A percentile compares a stretch with the other conserved stretches of the same genome.
phyloP scores from a whole-genome alignment of 2,113 vertebrate species.

The Chamaea fasciata region DNA sequence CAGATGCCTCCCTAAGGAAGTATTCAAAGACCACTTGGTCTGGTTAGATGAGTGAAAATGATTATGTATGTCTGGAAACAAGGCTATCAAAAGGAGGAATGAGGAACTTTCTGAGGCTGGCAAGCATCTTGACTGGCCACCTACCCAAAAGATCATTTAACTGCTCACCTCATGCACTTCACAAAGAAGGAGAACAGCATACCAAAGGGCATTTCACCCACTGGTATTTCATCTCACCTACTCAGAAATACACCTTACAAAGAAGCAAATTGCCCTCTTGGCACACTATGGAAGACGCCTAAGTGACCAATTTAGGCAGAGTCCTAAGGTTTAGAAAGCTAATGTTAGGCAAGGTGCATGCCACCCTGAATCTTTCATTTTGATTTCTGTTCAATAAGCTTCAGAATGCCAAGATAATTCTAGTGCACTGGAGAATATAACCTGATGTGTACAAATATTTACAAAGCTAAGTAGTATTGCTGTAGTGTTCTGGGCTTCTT shows the following conservation, averaged over 20 bases:
- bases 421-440: neutral
- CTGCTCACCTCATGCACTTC: neutral
- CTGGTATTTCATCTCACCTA: neutral
- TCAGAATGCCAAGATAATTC: neutral
- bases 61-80: neutral
- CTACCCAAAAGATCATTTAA: neutral
- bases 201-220: neutral
- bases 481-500: neutral
- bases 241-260: neutral
- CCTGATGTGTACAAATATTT: neutral
- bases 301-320: neutral
- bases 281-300: neutral
- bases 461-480: neutral
- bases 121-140: neutral
- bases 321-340: neutral
- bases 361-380: neutral
- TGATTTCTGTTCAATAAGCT: neutral
- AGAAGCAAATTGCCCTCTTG: neutral
- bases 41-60: neutral
- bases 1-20: neutral
- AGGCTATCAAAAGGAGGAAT: neutral
- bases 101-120: neutral
- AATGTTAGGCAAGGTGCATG: neutral
- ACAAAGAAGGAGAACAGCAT: neutral
- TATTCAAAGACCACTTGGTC: neutral